These are phyloP conservation scores for Selenia dentaria DNA, from an alignment of 2,888 invertebrate species.

Conservation along the genomic window DNA sequence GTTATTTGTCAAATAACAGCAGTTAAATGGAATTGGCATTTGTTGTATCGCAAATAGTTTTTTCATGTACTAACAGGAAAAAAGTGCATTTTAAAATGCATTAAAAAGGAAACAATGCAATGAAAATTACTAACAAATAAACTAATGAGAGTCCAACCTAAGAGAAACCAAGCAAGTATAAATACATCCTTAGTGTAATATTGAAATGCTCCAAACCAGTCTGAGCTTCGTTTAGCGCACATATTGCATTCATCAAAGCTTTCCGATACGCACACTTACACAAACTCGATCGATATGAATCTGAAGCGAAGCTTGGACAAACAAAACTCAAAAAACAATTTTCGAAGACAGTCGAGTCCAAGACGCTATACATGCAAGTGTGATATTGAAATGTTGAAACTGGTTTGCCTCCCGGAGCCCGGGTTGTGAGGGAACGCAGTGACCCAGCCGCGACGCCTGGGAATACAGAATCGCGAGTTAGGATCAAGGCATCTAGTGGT, in stretches of 20 bases:
- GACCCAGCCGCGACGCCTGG: slow-evolving; percentile 65
- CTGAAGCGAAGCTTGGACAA: slow-evolving; percentile 30
- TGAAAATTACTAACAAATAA: too few relatives aligned
- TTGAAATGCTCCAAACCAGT: slow-evolving; percentile 79
- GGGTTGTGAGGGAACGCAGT: slow-evolving; percentile 65
- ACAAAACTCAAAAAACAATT: slow-evolving; percentile 38
- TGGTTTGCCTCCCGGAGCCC: slow-evolving; percentile 61
- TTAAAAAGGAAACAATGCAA: too few relatives aligned
- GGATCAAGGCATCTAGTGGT: slow-evolving; percentile 45
- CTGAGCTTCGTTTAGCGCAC: slow-evolving; percentile 35
- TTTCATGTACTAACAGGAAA: too few relatives aligned
- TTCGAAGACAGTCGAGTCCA: slow-evolving; percentile 26
- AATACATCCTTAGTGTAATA: slow-evolving; percentile 57
- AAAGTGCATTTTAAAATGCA: too few relatives aligned
- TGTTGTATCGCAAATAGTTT: too few relatives aligned
- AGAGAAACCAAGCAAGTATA: neutral
- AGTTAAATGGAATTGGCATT: too few relatives aligned
- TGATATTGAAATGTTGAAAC: slow-evolving; percentile 81
- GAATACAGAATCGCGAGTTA: slow-evolving; percentile 70
- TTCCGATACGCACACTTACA: slow-evolving; percentile 3
- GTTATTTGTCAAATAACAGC: too few relatives aligned
- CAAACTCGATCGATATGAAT: slow-evolving; percentile 26
- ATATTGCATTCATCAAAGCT: neutral
- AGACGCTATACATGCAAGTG: slow-evolving; percentile 43
- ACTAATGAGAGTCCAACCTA: too few relatives aligned